Conservation (phyloP, 2,113 vertebrate genomes). For the Actenoides lindsayi region DNA sequence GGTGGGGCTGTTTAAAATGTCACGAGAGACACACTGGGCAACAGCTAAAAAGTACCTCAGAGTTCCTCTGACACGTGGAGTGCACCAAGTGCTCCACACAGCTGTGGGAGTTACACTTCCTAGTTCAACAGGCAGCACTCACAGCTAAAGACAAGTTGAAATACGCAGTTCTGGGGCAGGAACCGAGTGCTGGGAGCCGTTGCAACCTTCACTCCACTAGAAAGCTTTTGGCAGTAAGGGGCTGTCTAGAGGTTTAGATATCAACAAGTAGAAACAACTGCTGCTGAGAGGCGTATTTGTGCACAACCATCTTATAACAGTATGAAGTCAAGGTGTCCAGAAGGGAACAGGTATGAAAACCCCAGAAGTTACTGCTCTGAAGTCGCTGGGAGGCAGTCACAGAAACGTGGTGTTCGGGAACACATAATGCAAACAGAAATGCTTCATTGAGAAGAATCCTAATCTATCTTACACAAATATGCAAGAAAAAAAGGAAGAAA, state of each 20-base stretch:
- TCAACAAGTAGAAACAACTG: rapidly evolving
- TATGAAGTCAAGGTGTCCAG: not conserved
- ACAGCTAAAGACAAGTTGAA: not conserved
- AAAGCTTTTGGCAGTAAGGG: not conserved
- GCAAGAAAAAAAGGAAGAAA: not conserved
- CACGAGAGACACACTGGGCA: not conserved
- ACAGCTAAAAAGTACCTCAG: not conserved
- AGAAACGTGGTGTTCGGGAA: not conserved
- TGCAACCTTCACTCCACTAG: not conserved
- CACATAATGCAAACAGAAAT: slow-evolving; percentile 25
- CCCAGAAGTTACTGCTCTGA: not conserved
- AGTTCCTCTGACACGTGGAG: not conserved
- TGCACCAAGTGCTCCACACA: rapidly evolving
- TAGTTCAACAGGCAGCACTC: not conserved
- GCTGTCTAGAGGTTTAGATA: not conserved
- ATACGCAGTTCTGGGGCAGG: not conserved
- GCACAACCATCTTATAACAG: not conserved
- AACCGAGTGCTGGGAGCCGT: not conserved
- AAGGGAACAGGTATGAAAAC: not conserved
- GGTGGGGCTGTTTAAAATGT: not conserved
- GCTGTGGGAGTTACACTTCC: not conserved
- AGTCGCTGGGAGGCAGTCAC: not conserved
- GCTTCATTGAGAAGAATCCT: slow-evolving; percentile 1
- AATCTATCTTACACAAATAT: not conserved
- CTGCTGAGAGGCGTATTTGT: not conserved